Evolutionary conservation across 2,797 vertebrate genomes (phyloP).

Genomic region (Diplodus sargus): DNA sequence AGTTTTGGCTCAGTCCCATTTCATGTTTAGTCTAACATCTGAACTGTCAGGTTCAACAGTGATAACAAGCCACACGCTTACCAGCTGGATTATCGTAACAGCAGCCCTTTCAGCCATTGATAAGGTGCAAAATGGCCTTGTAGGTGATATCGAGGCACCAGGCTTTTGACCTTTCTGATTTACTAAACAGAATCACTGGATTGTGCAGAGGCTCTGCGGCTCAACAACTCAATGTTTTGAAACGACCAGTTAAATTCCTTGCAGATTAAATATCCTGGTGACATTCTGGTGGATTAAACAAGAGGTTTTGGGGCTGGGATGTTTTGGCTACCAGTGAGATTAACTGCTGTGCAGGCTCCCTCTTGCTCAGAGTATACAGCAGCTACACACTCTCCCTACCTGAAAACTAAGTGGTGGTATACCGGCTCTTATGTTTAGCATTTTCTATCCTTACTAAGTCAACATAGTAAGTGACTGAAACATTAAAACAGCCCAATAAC

Average conservation of each 20-base stretch:
- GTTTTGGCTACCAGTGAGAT: slow-evolving; percentile 83
- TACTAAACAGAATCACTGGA: slow-evolving; percentile 58
- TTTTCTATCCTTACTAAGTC: background rate
- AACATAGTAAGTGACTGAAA: slow-evolving; percentile 12
- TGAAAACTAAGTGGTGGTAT: slow-evolving; percentile 11
- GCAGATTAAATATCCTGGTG: slow-evolving; percentile 72
- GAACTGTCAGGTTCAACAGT: slow-evolving; percentile 63
- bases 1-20: background rate
- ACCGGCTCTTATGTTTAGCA: background rate
- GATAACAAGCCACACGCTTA: slow-evolving; percentile 72
- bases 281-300: slow-evolving; percentile 75
- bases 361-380: slow-evolving; percentile 10
- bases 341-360: slow-evolving; percentile 74
- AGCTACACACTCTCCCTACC: slow-evolving; percentile 19
- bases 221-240: slow-evolving; percentile 55
- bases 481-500: background rate
- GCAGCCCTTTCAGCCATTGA: slow-evolving; percentile 69
- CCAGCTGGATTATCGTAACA: slow-evolving; percentile 75
- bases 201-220: slow-evolving; percentile 34
- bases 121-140: slow-evolving; percentile 67
- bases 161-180: slow-evolving; percentile 75
- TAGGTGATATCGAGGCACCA: slow-evolving; percentile 77
- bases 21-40: slow-evolving; percentile 75
- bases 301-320: slow-evolving; percentile 59
- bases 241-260: slow-evolving; percentile 64